A percentile compares a stretch with the other conserved stretches of the same genome.
Conservation (phyloP, 2,797 vertebrate species). For the Hyperoplus lanceolatus region DNA sequence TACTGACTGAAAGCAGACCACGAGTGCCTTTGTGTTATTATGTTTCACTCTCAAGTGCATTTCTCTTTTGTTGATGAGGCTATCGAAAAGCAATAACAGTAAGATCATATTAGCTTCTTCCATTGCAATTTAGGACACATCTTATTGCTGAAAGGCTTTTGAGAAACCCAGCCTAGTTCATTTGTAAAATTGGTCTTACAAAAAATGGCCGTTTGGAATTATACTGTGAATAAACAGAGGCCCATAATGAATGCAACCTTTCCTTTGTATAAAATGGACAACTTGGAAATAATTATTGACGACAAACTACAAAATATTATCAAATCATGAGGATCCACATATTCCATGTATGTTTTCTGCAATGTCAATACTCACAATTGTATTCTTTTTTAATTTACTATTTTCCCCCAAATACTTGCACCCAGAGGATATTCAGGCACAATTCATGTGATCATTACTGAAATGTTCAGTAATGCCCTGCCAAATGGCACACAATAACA, state of each 20-base stretch:
- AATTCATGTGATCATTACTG: slow-evolving; percentile 11
- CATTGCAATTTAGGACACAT: slow-evolving; percentile 67
- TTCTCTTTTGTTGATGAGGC: slow-evolving; percentile 77
- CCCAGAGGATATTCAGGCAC: slow-evolving; percentile 8
- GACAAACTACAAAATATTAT: neutral
- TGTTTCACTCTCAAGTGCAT: slow-evolving; percentile 70
- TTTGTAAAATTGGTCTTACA: slow-evolving; percentile 66
- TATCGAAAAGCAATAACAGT: slow-evolving; percentile 79
- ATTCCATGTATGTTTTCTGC: neutral
- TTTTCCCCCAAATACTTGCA: slow-evolving; percentile 9
- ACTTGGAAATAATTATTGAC: neutral
- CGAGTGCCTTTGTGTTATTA: slow-evolving; percentile 75
- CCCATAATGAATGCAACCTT: slow-evolving; percentile 16
- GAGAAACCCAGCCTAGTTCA: slow-evolving; percentile 61
- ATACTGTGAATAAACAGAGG: slow-evolving; percentile 54
- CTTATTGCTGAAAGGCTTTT: slow-evolving; percentile 70
- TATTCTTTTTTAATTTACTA: neutral
- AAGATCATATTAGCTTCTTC: slow-evolving; percentile 73
- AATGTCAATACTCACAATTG: neutral
- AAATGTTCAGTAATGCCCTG: neutral
- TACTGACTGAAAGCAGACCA: slow-evolving; percentile 75
- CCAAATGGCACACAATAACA: neutral
- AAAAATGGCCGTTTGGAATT: slow-evolving; percentile 46
- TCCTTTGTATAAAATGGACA: slow-evolving; percentile 16
- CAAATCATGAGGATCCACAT: neutral